Evolutionary conservation across 2,113 vertebrate genomes (phyloP).

Genomic region (Eulemur rufifrons): DNA sequence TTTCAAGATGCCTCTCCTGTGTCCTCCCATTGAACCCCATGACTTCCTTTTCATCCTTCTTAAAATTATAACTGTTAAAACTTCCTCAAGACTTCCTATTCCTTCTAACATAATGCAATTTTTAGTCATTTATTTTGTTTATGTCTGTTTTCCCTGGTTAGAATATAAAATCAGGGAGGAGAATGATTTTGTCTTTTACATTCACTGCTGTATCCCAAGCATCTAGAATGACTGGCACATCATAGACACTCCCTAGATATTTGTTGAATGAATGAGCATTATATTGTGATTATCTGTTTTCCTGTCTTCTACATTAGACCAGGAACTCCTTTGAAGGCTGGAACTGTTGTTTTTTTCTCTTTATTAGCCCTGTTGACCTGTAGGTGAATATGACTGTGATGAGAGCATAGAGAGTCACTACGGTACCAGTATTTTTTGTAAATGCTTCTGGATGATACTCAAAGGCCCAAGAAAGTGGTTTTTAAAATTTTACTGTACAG

Average conservation of each 20-base stretch:
- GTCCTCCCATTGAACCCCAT: not conserved
- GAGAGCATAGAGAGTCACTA: not conserved
- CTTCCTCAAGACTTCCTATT: not conserved
- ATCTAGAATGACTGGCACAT: not conserved
- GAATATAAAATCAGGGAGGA: not conserved
- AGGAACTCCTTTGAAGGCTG: not conserved
- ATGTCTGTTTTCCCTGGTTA: not conserved
- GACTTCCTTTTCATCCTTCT: not conserved
- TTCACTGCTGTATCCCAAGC: not conserved
- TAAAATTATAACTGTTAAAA: constrained; percentile 26
- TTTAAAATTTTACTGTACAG: constrained; percentile 34
- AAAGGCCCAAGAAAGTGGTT: not conserved
- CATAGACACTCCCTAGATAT: not conserved
- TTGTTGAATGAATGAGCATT: not conserved
- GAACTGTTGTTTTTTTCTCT: not conserved
- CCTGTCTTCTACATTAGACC: not conserved
- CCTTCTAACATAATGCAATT: not conserved
- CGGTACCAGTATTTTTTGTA: not conserved
- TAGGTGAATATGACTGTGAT: not conserved
- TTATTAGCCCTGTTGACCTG: not conserved
- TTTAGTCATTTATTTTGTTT: constrained; percentile 7
- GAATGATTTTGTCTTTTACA: not conserved
- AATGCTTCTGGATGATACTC: not conserved
- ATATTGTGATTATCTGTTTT: not conserved
- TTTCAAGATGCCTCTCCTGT: not conserved